Evolutionary conservation across 2,113 vertebrate genomes (phyloP).

Genomic region (Aleadryas rufinucha): DNA sequence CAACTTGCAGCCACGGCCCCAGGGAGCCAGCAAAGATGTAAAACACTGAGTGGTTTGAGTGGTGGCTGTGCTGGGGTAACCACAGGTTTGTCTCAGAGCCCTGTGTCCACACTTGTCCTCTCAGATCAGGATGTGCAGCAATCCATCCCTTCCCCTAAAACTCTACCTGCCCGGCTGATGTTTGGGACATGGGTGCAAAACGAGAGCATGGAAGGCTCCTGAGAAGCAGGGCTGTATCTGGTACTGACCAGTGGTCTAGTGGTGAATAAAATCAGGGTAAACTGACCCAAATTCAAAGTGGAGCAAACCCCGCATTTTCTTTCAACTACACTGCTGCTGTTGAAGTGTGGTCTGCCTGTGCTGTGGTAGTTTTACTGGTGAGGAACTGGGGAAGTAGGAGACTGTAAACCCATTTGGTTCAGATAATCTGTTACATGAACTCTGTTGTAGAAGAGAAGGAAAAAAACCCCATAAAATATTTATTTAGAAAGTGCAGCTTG

Average conservation of each 20-base stretch:
- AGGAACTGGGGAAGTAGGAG: neutral
- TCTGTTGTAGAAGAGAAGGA: neutral
- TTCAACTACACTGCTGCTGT: neutral
- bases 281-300: neutral
- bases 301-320: neutral
- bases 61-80: neutral
- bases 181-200: neutral
- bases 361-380: neutral
- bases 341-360: neutral
- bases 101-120: neutral
- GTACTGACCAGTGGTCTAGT: neutral
- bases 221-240: neutral
- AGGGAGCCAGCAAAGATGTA: neutral
- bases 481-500: conserved; percentile 57
- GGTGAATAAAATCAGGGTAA: neutral
- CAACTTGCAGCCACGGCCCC: neutral
- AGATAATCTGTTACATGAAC: conserved; percentile 20
- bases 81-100: neutral
- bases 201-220: neutral
- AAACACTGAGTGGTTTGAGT: neutral
- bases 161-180: neutral
- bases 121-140: neutral
- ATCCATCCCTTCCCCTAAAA: neutral
- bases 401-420: conserved; percentile 15
- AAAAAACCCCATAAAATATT: neutral